A percentile compares a stretch with the other conserved stretches of the same genome.
Evolutionary conservation across 2,113 vertebrate genomes (phyloP).

Genomic region (Prolemur simus): DNA sequence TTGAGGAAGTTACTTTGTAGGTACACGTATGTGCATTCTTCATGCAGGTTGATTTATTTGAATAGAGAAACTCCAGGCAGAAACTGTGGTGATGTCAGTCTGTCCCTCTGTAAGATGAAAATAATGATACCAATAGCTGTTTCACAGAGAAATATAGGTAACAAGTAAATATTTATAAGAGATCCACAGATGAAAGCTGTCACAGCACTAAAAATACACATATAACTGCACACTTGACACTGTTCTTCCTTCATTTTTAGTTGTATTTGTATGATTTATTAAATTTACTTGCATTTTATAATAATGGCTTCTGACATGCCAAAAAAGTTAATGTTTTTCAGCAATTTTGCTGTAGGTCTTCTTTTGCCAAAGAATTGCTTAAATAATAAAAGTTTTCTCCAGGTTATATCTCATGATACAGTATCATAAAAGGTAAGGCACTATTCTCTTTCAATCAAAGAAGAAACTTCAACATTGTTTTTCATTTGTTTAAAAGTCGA

Average conservation of each 20-base stretch:
- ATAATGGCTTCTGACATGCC: background rate
- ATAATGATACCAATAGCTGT: background rate
- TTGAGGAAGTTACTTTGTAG: background rate
- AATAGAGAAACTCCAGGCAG: background rate
- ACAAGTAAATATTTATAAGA: background rate
- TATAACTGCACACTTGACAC: background rate
- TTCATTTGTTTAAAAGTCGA: background rate
- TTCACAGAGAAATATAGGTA: background rate
- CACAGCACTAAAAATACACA: background rate
- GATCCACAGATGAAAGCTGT: background rate
- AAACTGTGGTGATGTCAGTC: background rate
- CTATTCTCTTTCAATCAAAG: background rate
- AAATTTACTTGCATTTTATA: constrained; percentile 4
- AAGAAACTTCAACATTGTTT: background rate
- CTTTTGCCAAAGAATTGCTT: background rate
- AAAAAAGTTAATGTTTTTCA: background rate
- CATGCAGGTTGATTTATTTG: background rate
- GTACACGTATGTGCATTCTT: background rate
- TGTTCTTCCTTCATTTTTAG: background rate
- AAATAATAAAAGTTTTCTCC: background rate
- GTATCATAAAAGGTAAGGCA: background rate
- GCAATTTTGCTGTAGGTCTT: background rate
- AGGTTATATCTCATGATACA: background rate
- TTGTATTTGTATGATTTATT: background rate
- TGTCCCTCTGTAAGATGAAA: background rate